Percentiles rank a stretch among this genome's conserved stretches.
Evolutionary conservation across 2,797 vertebrate species (phyloP).

Genomic region (Salarias fasciatus): DNA sequence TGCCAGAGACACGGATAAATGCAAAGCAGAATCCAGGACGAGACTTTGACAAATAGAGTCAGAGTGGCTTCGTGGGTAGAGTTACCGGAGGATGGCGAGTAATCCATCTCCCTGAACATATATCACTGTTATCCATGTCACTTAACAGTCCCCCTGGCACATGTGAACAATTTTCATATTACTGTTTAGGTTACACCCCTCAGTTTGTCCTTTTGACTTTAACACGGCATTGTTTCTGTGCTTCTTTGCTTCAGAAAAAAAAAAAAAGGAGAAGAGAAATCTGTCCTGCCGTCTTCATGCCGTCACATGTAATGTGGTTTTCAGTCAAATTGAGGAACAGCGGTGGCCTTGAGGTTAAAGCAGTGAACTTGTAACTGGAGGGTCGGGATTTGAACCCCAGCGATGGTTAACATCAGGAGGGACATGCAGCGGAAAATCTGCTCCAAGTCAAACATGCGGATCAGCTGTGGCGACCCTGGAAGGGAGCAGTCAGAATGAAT

Average conservation of each 20-base stretch:
- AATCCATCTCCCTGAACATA: conserved; percentile 89
- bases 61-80: conserved; percentile 59
- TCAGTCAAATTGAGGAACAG: neutral
- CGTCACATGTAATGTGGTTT: no score
- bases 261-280: neutral
- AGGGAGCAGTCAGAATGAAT: no score
- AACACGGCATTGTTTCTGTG: conserved; percentile 6
- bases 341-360: no score
- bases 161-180: conserved; percentile 88
- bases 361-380: neutral
- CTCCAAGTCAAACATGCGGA: no score
- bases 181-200: conserved; percentile 46
- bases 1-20: conserved; percentile 64
- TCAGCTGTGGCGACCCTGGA: no score
- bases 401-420: no score
- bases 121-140: conserved; percentile 85
- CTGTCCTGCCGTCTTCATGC: no score
- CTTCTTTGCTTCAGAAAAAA: conserved; percentile 8
- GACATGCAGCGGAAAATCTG: no score
- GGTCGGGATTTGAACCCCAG: no score
- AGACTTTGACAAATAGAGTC: conserved; percentile 77
- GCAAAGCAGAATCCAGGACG: conserved; percentile 58
- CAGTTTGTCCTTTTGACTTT: conserved; percentile 69
- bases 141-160: conserved; percentile 67
- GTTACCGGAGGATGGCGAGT: conserved; percentile 60